Conservation (phyloP, 2,888 invertebrate species). For the Cephus rjabovi region DNA sequence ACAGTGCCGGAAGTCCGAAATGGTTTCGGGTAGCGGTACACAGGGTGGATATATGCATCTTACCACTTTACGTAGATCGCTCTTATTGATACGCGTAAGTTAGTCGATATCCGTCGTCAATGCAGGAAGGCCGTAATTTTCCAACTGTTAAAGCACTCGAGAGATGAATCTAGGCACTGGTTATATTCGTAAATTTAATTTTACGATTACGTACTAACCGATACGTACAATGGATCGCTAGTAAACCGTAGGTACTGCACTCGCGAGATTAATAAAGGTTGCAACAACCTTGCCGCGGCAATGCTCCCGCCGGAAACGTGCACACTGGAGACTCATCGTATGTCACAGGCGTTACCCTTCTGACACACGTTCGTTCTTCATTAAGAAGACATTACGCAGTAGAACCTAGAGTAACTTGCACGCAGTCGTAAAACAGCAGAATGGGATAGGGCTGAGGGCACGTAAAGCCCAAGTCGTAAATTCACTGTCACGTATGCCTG, state of each 20-base stretch:
- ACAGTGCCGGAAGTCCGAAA: neutral
- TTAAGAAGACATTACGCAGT: slow-evolving; percentile 26
- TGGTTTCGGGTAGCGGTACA: neutral
- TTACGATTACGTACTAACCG: neutral
- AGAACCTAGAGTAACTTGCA: slow-evolving; percentile 15
- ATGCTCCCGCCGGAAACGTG: slow-evolving; percentile 30
- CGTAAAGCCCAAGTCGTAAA: neutral
- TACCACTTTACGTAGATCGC: neutral
- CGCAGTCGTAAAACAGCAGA: slow-evolving; percentile 8
- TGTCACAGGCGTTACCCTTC: slow-evolving; percentile 15
- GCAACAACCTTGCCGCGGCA: slow-evolving; percentile 26
- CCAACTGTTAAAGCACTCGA: neutral
- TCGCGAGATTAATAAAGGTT: slow-evolving; percentile 1
- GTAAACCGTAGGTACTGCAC: neutral
- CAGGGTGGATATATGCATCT: neutral
- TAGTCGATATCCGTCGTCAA: neutral
- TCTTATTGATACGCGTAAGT: neutral
- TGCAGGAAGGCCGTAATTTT: neutral
- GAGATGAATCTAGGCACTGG: neutral
- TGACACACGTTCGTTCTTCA: slow-evolving; percentile 27
- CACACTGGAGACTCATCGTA: slow-evolving; percentile 29
- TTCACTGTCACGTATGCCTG: neutral
- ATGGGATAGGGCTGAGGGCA: neutral
- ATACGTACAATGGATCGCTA: neutral
- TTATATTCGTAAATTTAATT: neutral